Percentiles rank a stretch among this genome's conserved stretches.
These are phyloP conservation scores for Belgica antarctica DNA, from an alignment of 2,888 invertebrate genomes.

Conservation along the genomic window DNA sequence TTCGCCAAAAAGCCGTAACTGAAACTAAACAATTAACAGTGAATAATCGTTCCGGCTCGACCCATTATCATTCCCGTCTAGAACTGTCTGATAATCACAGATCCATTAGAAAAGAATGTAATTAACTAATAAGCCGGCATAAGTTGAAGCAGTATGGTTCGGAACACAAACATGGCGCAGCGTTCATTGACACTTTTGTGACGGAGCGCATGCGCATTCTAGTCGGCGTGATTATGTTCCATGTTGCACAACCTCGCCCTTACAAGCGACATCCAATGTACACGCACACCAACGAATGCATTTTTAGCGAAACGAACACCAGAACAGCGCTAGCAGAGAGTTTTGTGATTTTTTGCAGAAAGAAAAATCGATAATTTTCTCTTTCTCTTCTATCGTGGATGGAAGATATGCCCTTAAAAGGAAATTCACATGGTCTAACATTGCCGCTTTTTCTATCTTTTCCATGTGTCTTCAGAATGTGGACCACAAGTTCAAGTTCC, in stretches of 20 bases:
- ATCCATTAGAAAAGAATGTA: neutral
- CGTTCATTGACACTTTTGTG: constrained; percentile 41
- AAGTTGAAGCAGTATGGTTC: neutral
- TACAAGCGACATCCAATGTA: too few relatives aligned
- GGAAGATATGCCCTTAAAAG: neutral
- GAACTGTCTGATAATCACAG: neutral
- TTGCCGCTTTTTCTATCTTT: constrained; percentile 45
- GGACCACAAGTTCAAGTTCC: constrained; percentile 89
- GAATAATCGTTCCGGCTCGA: constrained; percentile 15
- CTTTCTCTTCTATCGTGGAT: neutral
- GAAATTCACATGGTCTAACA: neutral
- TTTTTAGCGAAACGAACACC: neutral
- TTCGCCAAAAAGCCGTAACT: too few relatives aligned
- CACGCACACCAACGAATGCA: constrained; percentile 4
- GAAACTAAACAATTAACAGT: neutral
- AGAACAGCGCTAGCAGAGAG: neutral
- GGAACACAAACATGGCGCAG: constrained; percentile 36
- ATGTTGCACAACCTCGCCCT: constrained; percentile 39
- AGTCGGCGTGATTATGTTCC: constrained; percentile 8
- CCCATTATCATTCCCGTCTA: constrained; percentile 4
- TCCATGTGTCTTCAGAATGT: constrained; percentile 72
- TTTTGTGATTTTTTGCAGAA: neutral
- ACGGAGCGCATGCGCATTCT: constrained; percentile 33
- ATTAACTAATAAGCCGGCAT: constrained; percentile 27
- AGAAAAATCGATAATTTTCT: constrained; percentile 9